Base-by-base conservation (phyloP, 2,113 vertebrate genomes). In the Choloepus hoffmanni region DNA sequence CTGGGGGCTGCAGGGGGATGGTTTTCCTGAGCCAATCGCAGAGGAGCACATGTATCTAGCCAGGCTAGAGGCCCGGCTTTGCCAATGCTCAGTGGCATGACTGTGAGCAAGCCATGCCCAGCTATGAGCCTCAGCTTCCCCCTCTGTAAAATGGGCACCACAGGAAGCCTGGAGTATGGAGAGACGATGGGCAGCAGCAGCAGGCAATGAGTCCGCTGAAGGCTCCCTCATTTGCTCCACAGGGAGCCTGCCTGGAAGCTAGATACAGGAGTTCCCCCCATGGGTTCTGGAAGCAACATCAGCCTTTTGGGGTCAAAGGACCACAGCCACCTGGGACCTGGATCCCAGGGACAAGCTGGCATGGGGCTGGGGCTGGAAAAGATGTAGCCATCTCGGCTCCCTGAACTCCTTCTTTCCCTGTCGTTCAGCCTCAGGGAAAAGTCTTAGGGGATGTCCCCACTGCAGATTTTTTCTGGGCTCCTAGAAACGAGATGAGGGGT, bases 141-240 rank as follows among this genome's bases (percentile, higher is more conserved):
- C 14, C n/a, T 70, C 73, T 70, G 43, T 53, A 3, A 50, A 55
- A 67, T 45, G 67, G 67, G 85, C 45, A 43, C 30, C 24, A 13
- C 7, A 6, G 58, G 19, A 5, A 2, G 26, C 7, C 2, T 28
- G 30, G 33, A 55, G 40, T 26, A 2, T 33, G 24, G 60, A 5
- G 26, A 14, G 18, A 21, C 23, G 28, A 60, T 3, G 15, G 70
- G 53, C 28, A 18, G 53, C 7, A 79, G 15, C 40, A 1, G 60
- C 40, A 45, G 24, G 14, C 15, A 24, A 53, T 4, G 33, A 24
- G 63, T 43, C 53, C 10, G 2, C 2, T 1, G 33, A 45, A 36
- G 21, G 3, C 6, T 18, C 3, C 68, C 16, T 3, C 19, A 30
- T 48, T n/a, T 3, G 3, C 48, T 18, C 28, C 23, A 7, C 0